Evolutionary conservation across 2,888 invertebrate genomes (phyloP), one percentile per base, ranked within the genome.

Genomic region (Alitta virens): DNA sequence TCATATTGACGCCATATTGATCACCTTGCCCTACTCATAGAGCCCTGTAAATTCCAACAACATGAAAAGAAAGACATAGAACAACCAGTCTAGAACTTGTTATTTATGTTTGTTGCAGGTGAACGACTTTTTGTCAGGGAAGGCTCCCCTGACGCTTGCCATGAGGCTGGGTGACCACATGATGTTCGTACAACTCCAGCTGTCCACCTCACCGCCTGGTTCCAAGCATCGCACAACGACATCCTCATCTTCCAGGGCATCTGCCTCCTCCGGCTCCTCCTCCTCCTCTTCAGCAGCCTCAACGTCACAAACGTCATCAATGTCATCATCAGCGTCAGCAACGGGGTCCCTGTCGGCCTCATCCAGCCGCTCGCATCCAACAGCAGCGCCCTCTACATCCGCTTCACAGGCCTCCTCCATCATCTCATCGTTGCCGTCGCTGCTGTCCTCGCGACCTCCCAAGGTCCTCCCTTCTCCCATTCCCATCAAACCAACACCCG

Each of bases 141-240:
- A 93, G 82, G 92, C 94, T 56, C 95, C 96, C 25, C 84, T 96
- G 65, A 94, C 95, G 82, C 86, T 96, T 70, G 95, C 94, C 68
- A 94, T 95, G 94, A 88, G 94, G 71, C 85, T 95, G 64, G 95
- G 95, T 63, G 95, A 95, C 82, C 94, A 96, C 85, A 94, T 96
- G 92, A 95, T 96, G 94, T 86, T 96, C 73, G 94, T 96, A 67
- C 95, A 96, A 82, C 85, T 96, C 64, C 95, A 95, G 83, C 84
- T 96, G 69, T 94, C 94, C 73, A 94, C 94, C 0, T 64, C 73
- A 7, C 57, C 63, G 18, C 60, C 67, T 23, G 49, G 53, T 25
- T 42, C 54, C 43, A 53, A 62, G 18, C 72, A 82, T 67, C 38
- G 71, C 58, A 26, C 71, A 59, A 46, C 70, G 43, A 46, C 21